Conservation (phyloP, 2,113 vertebrate genomes). For the Petrocephalus microphthalmus region DNA sequence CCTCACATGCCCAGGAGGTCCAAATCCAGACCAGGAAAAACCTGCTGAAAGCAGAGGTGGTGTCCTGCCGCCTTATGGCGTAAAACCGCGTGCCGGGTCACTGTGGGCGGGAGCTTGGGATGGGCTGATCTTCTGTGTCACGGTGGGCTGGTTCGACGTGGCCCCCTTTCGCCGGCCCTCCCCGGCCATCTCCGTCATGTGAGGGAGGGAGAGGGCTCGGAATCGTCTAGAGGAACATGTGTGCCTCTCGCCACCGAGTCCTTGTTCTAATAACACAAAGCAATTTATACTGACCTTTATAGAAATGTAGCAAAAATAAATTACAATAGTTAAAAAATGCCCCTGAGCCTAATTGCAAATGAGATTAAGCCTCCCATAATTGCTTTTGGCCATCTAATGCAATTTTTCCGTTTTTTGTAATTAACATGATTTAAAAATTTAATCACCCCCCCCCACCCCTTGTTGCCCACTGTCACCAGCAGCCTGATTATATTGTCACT, state of each 20-base stretch:
- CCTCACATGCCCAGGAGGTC: background rate
- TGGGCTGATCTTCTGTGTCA: background rate
- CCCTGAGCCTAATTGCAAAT: conserved; percentile 91
- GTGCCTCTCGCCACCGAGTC: conserved; percentile 48
- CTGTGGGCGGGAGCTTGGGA: background rate
- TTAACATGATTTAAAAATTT: conserved; percentile 97
- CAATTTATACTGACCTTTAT: conserved; percentile 77
- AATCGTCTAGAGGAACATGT: conserved; percentile 54
- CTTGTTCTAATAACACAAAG: conserved; percentile 75
- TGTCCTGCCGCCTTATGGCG: background rate
- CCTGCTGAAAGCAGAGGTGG: background rate
- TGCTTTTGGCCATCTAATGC: conserved; percentile 89
- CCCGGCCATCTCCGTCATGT: background rate
- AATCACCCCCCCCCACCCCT: conserved; percentile 68
- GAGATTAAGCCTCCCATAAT: conserved; percentile 93
- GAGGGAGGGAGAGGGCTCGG: conserved; percentile 24
- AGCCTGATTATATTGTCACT: conserved; percentile 46
- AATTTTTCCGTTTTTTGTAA: conserved; percentile 86
- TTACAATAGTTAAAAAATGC: conserved; percentile 79
- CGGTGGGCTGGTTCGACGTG: background rate
- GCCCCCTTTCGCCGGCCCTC: background rate
- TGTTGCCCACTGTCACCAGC: conserved; percentile 37
- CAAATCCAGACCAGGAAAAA: background rate
- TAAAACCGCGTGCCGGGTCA: background rate
- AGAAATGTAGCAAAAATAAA: conserved; percentile 68